Percentiles rank a stretch among this genome's conserved stretches.
These are phyloP conservation scores for Polietes domitor DNA, from an alignment of 2,888 invertebrate genomes.

Conservation along the genomic window DNA sequence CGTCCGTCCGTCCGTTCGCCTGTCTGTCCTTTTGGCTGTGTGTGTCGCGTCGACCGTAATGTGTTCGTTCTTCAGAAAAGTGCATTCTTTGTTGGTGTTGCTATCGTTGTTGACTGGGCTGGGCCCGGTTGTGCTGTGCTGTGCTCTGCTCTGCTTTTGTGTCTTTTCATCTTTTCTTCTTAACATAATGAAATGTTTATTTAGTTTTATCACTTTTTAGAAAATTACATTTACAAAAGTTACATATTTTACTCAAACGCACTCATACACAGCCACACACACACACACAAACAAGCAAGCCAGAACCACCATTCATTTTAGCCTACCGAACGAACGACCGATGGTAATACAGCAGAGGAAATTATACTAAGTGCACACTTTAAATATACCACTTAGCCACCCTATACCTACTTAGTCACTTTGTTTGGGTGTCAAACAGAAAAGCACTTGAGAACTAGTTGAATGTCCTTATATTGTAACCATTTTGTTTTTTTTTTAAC, in stretches of 20 bases:
- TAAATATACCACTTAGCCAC: too few species aligned
- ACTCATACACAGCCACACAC: neutral
- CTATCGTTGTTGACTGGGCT: neutral
- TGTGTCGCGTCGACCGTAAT: conserved; percentile 8
- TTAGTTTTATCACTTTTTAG: conserved; percentile 61
- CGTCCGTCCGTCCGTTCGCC: neutral
- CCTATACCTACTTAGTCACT: too few species aligned
- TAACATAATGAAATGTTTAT: conserved; percentile 61
- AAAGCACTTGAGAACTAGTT: too few species aligned
- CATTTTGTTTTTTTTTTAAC: too few species aligned
- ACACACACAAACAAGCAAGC: neutral
- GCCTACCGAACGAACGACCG: neutral
- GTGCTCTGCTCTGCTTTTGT: neutral
- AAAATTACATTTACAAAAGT: conserved; percentile 52
- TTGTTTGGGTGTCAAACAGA: too few species aligned
- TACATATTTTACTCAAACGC: conserved; percentile 32
- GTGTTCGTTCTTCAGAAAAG: conserved; percentile 48
- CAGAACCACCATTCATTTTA: conserved; percentile 7
- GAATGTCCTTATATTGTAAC: too few species aligned
- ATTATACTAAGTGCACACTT: too few species aligned
- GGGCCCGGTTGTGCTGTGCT: neutral
- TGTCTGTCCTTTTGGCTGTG: neutral
- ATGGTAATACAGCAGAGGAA: neutral
- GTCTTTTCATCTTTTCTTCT: conserved; percentile 44
- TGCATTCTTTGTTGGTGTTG: conserved; percentile 38